Conservation (phyloP, 2,888 invertebrate genomes). For the Leptinotarsa tumamoca region DNA sequence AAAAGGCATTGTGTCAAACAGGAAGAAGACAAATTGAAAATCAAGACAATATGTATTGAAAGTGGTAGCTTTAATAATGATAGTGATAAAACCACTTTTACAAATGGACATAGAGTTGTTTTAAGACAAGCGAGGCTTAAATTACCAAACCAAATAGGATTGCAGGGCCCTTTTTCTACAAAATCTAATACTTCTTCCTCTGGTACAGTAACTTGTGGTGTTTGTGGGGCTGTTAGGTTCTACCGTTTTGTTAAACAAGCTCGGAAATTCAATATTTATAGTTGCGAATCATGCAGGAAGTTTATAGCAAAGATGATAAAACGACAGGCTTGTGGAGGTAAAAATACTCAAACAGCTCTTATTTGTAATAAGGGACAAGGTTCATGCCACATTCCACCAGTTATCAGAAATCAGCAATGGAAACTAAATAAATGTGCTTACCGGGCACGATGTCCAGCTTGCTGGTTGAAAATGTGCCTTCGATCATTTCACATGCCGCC, state of each 20-base stretch:
- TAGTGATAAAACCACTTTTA: slow-evolving; percentile 62
- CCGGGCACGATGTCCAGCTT: slow-evolving; percentile 84
- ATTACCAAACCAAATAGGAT: slow-evolving; percentile 59
- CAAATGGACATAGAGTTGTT: slow-evolving; percentile 74
- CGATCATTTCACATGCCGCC: slow-evolving; percentile 83
- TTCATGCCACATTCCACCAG: slow-evolving; percentile 79
- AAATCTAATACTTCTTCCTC: slow-evolving; percentile 65
- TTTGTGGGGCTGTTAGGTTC: slow-evolving; percentile 82
- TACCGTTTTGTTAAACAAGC: slow-evolving; percentile 83
- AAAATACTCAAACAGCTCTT: slow-evolving; percentile 70
- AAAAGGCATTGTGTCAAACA: slow-evolving; percentile 47
- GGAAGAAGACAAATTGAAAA: slow-evolving; percentile 47
- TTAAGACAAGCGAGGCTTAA: slow-evolving; percentile 68
- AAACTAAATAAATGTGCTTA: slow-evolving; percentile 76
- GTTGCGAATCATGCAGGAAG: slow-evolving; percentile 88
- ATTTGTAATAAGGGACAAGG: slow-evolving; percentile 80
- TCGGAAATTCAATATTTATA: slow-evolving; percentile 85
- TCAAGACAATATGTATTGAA: slow-evolving; percentile 34
- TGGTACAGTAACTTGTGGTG: slow-evolving; percentile 80
- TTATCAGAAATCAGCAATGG: slow-evolving; percentile 79
- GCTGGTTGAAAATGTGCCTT: slow-evolving; percentile 88
- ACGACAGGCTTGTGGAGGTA: slow-evolving; percentile 73
- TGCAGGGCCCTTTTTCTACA: slow-evolving; percentile 78
- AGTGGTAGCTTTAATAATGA: slow-evolving; percentile 48
- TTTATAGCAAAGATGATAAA: slow-evolving; percentile 87